Base-by-base conservation (phyloP, 2,113 vertebrate genomes). In the Taxidea taxus region DNA sequence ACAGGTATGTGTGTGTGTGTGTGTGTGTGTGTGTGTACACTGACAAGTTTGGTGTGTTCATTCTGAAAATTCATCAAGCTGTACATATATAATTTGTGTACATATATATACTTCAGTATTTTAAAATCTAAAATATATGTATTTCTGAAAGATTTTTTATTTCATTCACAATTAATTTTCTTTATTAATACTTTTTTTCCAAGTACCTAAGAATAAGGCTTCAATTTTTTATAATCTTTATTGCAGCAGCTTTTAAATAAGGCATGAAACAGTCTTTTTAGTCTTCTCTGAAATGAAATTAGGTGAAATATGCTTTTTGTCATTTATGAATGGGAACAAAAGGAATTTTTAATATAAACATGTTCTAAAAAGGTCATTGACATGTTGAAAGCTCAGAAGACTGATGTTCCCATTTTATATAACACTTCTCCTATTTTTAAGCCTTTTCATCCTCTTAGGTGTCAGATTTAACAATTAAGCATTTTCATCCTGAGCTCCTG, bases 261-360 rank as follows among this genome's bases (percentile, higher is more conserved):
- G 44, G 4, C 42, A 27, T 64, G 20, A 37, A 85, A 88, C 58
- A 49, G 34, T 11, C 14, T 94, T 81, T 91, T 62, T 0, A 91
- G 29, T 31, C 4, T 29, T 14, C 11, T 94, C 49, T 96, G 58
- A 56, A 91, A 68, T 60, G 47, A 89, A 18, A 94, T 86, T 82
- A 77, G 37, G 51, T 96, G 58, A 58, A 23, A 83, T n/a, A 47
- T 44, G 51, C 2, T 86, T 60, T 95, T 80, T 47, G 90, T 25
- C 66, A 95, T 94, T 92, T 94, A 74, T 60, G 58, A 86, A 91
- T 92, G 58, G 6, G 34, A 93, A 87, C 44, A 86, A 95, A 87
- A 39, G 56, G 21, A 93, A 88, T 10, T 54, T 93, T 62, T 60
- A 70, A 89, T 89, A 91, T 39, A 95, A 93, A 96, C 31, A 70